Evolutionary conservation across 2,888 invertebrate genomes (phyloP), one percentile per base, ranked within the genome.

Genomic region (Sericinus montela): DNA sequence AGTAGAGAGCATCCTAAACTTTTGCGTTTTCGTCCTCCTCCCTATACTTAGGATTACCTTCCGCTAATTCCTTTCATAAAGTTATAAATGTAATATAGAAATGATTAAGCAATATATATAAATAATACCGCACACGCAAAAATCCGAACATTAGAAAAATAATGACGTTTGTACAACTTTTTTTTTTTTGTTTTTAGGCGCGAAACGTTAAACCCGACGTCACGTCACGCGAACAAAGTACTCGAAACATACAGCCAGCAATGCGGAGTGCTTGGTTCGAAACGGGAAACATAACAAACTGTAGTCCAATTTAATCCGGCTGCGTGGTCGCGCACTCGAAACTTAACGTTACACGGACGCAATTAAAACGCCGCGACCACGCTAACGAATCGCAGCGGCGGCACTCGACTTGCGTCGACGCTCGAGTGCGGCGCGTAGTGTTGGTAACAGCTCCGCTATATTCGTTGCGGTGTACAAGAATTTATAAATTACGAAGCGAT

Each of bases 351-450:
- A 51, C 51, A 28, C 51, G 46, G 51, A 42, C 51, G 51, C 51
- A 51, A 51, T 51, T 51, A 51, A 46, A 46, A 46, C 46, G 51
- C 46, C 42, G 46, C 51, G 45, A 30, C 45, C 49, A 41, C 45
- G 51, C 35, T 51, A 51, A 51, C 51, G 51, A 51, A 51, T 51
- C 51, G 51, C 51, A 37, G 36, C 50, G 50, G 36, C 51, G 50
- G 36, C 51, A 39, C 48, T 43, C 43, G 32, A 48, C 48, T 38
- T 25, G 43, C 43, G 43, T 14, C 23, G 41, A 10, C 32, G 41
- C 41, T 50, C 45, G 45, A 50, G 49, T 50, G 45, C 34, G 14
- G 29, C 30, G 19, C 39, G 25, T 44, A 44, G 49, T 44, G 43
- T 35, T 40, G 44, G 37, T 25, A 42, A 37, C 29, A 37, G 37